A percentile compares a stretch with the other conserved stretches of the same genome.
Conservation (phyloP, 37 sponge, comb jelly and placozoan species). For the Agelas oroides region DNA sequence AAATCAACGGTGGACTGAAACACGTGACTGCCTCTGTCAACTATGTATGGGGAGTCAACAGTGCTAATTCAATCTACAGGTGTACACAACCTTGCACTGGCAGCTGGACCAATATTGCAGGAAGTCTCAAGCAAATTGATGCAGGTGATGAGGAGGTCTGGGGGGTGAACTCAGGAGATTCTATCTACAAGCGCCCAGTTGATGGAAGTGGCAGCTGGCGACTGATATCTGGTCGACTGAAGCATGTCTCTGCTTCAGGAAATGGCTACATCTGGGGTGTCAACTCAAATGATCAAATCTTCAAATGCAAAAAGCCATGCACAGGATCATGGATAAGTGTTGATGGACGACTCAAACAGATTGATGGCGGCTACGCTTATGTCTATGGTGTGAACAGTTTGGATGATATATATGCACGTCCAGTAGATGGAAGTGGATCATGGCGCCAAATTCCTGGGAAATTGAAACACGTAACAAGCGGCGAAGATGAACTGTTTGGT, state of each 20-base stretch:
- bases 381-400: constrained; percentile 53
- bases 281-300: constrained; percentile 35
- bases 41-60: constrained; percentile 47
- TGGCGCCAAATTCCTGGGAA: constrained; percentile 51
- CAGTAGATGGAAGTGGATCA: constrained; percentile 62
- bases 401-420: constrained; percentile 30
- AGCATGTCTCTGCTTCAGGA: constrained; percentile 76
- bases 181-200: constrained; percentile 44
- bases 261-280: constrained; percentile 84
- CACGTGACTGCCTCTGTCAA: constrained; percentile 46
- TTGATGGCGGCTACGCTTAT: constrained; percentile 58
- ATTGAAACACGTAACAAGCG: constrained; percentile 50
- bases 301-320: constrained; percentile 80
- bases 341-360: constrained; percentile 33
- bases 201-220: constrained; percentile 66
- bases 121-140: constrained; percentile 60
- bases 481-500: constrained; percentile 67
- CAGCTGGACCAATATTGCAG: neutral
- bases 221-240: constrained; percentile 33
- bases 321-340: constrained; percentile 43
- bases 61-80: constrained; percentile 13
- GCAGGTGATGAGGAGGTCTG: constrained; percentile 58
- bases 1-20: constrained; percentile 38
- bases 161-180: constrained; percentile 43
- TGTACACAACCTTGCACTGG: constrained; percentile 35